These are phyloP conservation scores for Catostomus latipinnis DNA, from an alignment of 2,797 vertebrate species.

Conservation along the genomic window DNA sequence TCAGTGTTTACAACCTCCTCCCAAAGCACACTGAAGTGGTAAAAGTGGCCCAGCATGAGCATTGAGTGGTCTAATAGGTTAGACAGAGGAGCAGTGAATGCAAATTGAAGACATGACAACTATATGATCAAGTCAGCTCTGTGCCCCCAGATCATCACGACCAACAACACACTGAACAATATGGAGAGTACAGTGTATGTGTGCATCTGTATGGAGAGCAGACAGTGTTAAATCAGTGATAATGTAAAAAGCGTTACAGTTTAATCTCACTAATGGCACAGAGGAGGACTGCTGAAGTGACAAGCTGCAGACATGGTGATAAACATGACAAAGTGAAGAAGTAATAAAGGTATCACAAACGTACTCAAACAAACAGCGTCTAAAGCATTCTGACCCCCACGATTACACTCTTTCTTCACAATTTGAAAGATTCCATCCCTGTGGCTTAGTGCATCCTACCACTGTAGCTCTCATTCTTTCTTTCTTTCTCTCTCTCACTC, in stretches of 20 bases:
- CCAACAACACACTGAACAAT: neutral
- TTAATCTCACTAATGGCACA: slow-evolving; percentile 51
- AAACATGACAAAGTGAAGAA: slow-evolving; percentile 32
- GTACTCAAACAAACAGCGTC: slow-evolving; percentile 18
- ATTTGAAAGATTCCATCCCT: slow-evolving; percentile 51
- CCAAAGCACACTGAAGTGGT: neutral
- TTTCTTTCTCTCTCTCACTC: slow-evolving; percentile 25
- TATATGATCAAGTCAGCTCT: slow-evolving; percentile 14
- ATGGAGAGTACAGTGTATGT: no score
- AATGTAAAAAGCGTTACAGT: slow-evolving; percentile 35
- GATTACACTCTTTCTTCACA: slow-evolving; percentile 38
- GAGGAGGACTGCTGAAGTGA: slow-evolving; percentile 20
- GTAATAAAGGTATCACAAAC: slow-evolving; percentile 15
- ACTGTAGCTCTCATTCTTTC: slow-evolving; percentile 55
- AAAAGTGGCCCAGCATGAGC: neutral
- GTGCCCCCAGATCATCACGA: slow-evolving; percentile 27
- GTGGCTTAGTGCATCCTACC: slow-evolving; percentile 47
- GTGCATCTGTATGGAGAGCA: neutral
- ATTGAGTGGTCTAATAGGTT: neutral
- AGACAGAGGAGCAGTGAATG: neutral
- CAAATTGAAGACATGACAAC: slow-evolving; percentile 6
- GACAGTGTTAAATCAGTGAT: slow-evolving; percentile 26
- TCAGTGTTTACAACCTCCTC: neutral
- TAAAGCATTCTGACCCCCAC: slow-evolving; percentile 5
- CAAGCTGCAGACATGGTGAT: slow-evolving; percentile 36